Base-by-base conservation (phyloP, 1,140 invertebrate species). In the Scaptomyza montana region DNA sequence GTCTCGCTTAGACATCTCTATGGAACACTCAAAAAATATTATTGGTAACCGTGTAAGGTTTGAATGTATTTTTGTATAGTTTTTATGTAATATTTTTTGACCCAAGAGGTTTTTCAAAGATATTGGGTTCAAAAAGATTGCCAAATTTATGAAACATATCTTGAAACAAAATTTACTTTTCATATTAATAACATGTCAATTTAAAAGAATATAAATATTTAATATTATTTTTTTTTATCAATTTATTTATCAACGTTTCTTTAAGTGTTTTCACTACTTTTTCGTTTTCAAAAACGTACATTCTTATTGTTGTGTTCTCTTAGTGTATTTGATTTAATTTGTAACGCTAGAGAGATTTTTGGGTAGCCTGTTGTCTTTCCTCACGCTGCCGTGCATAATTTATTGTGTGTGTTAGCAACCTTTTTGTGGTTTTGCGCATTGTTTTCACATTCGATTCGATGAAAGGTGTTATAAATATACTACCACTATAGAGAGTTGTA, bases 291-390 rank as follows among this genome's bases (percentile, higher is more conserved):
- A 30, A 30, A 30, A 6, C 30, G 30, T 25, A 25, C 21, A 25
- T 25, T 1, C 30, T 33, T n/a, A 12, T 43, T 43, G 3, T 43
- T n/a, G 39, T 8, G 3, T 43, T 43, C 12, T 43, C 39, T 12
- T 12, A 43, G 39, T 43, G 39, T 66, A 49, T 82, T 76, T 87
- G 82, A 89, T 87, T 89, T 84, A 89, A 87, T 87, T 87, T 89
- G 84, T 77, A 84, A 62, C 82, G 79, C 68, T 55, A 62, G 73
- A 66, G 43, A 80, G 43, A 36, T 74, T 66, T 74, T 59, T 21
- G 12, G 39, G 25, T 62, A 56, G 39, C 63, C 59, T 68, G 80
- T 41, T 80, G 81, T 79, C 82, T 73, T 77, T 87, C 60, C 57
- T 73, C 66, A 54, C 25, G 46, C 64, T 70, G 57, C 36, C 78